phyloP scores from a whole-genome alignment of 2,113 vertebrate genomes.

The Egretta garzetta region DNA sequence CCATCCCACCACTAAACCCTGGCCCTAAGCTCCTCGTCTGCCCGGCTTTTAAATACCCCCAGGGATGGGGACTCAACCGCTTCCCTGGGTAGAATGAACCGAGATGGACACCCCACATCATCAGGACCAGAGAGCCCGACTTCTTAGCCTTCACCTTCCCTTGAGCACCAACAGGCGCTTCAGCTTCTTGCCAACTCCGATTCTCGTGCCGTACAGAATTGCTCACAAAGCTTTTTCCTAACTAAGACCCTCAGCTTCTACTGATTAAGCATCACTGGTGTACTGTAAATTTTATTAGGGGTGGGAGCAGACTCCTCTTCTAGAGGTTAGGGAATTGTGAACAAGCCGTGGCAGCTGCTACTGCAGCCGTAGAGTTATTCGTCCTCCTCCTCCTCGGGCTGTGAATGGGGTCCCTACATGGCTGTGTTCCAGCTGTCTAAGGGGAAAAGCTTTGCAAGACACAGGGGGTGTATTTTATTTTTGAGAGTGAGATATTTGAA shows the following conservation, averaged over 20 bases:
- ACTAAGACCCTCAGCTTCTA: neutral
- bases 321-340: neutral
- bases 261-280: neutral
- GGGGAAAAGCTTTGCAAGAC: neutral
- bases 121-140: fast-evolving
- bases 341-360: neutral
- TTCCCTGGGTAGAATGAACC: neutral
- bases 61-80: too few relatives aligned
- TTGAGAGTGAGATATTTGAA: neutral
- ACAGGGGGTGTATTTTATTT: neutral
- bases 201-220: neutral
- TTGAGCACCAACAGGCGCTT: neutral
- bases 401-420: neutral
- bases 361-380: neutral
- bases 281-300: neutral
- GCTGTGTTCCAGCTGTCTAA: neutral
- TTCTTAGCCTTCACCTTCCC: neutral
- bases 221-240: neutral
- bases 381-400: neutral
- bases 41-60: too few relatives aligned
- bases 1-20: too few relatives aligned
- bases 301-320: neutral
- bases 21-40: too few relatives aligned
- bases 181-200: neutral
- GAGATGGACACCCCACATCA: neutral